These are phyloP conservation scores for Hydropsyche tenuis DNA, from an alignment of 1,140 invertebrate genomes.

Conservation along the genomic window DNA sequence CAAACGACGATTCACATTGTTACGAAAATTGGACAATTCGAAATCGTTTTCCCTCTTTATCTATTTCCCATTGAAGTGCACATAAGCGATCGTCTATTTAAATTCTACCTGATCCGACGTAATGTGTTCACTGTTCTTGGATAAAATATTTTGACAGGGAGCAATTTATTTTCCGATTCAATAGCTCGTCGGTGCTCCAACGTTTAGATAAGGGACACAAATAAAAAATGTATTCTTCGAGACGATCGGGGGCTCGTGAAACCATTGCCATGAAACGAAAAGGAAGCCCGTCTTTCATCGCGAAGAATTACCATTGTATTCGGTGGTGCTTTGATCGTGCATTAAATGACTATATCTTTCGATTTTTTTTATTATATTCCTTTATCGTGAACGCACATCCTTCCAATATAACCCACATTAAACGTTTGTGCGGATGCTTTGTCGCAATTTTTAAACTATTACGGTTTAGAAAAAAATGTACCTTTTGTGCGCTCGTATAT, in stretches of 20 bases:
- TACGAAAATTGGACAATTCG: background rate
- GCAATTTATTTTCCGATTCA: slow-evolving; percentile 45
- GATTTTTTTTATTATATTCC: slow-evolving; percentile 31
- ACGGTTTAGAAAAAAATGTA: background rate
- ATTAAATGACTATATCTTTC: slow-evolving; percentile 46
- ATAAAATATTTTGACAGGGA: slow-evolving; percentile 50
- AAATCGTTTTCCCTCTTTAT: background rate
- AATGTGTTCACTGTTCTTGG: slow-evolving; percentile 8
- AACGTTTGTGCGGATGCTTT: slow-evolving; percentile 11
- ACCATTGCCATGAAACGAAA: slow-evolving; percentile 22
- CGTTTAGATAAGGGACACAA: slow-evolving; percentile 26
- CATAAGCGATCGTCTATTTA: background rate
- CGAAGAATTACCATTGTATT: slow-evolving; percentile 40
- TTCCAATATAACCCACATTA: slow-evolving; percentile 31
- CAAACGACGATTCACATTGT: too few species aligned
- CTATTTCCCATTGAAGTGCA: background rate
- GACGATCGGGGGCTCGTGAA: slow-evolving; percentile 19
- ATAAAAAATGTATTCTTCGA: slow-evolving; percentile 32
- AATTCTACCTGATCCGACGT: slow-evolving; percentile 26
- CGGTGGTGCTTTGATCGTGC: slow-evolving; percentile 48
- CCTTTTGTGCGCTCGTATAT: too few species aligned
- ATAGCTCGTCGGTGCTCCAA: slow-evolving; percentile 13
- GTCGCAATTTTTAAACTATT: slow-evolving; percentile 30
- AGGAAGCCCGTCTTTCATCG: slow-evolving; percentile 23
- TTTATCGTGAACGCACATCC: background rate